phyloP scores from a whole-genome alignment of 2,113 vertebrate species.

The Sinosuthora webbiana region DNA sequence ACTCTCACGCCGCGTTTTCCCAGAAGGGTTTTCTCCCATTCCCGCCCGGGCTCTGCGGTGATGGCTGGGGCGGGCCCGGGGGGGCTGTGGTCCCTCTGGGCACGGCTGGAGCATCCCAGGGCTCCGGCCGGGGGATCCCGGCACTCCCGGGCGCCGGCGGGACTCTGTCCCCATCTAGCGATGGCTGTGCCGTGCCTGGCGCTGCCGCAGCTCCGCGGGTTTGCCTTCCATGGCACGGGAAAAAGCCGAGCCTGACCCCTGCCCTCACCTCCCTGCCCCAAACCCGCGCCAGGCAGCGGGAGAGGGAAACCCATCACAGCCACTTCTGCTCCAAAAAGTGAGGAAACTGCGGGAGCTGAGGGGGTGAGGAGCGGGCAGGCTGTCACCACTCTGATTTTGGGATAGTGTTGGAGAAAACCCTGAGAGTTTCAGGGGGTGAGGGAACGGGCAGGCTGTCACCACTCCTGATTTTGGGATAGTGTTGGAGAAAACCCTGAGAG shows the following conservation, averaged over 20 bases:
- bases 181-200: neutral
- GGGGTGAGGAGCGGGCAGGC: neutral
- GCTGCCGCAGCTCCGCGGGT: fast-evolving
- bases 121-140: neutral
- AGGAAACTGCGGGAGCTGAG: neutral
- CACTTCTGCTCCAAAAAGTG: neutral
- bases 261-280: neutral
- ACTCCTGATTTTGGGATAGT: neutral
- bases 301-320: neutral
- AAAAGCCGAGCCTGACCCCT: neutral
- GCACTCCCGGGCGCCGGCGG: fast-evolving
- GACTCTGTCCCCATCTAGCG: slow-evolving; percentile 66
- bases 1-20: neutral
- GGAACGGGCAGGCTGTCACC: neutral
- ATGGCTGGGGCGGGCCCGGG: fast-evolving
- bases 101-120: neutral
- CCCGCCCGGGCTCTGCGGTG: fast-evolving
- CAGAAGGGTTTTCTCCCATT: fast-evolving
- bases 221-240: fast-evolving
- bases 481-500: no score
- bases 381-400: neutral
- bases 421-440: no score
- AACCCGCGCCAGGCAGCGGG: no score
- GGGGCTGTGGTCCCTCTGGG: fast-evolving
- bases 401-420: neutral